These are phyloP conservation scores for Formicarius rufipectus DNA, from an alignment of 2,113 vertebrate genomes.

Conservation along the genomic window DNA sequence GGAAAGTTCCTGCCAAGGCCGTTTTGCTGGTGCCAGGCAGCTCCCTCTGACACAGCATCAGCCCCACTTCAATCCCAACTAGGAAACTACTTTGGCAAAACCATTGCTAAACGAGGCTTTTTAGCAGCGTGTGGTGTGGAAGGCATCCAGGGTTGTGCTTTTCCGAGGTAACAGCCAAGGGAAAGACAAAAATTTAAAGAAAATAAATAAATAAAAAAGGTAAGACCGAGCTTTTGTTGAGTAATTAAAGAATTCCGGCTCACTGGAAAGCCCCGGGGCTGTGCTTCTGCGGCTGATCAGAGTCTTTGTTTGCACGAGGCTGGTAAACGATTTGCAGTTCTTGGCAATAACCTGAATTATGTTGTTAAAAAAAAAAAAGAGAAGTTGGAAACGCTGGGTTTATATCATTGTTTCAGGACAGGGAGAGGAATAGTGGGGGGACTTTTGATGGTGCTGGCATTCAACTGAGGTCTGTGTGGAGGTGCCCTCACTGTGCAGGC, in stretches of 20 bases:
- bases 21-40: neutral
- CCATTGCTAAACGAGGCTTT: neutral
- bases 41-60: accelerated
- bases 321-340: slow-evolving; percentile 52
- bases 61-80: neutral
- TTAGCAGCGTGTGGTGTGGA: neutral
- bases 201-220: neutral
- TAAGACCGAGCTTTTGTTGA: slow-evolving; percentile 23
- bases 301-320: slow-evolving; percentile 25
- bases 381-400: neutral
- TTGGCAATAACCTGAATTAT: slow-evolving; percentile 47
- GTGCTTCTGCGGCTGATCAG: neutral
- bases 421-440: neutral
- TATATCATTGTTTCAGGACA: neutral
- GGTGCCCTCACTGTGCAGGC: neutral
- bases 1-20: accelerated
- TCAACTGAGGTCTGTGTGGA: accelerated
- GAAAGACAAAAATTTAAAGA: neutral
- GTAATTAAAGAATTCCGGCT: slow-evolving; percentile 54
- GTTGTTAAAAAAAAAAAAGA: neutral
- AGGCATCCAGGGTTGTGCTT: slow-evolving; percentile 23
- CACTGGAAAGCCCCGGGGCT: slow-evolving; percentile 46
- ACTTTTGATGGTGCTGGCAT: neutral
- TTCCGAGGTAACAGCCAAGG: slow-evolving; percentile 14
- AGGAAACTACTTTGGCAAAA: slow-evolving; percentile 23